Base-by-base conservation (phyloP, 2,888 invertebrate species). In the Salticus scenicus region DNA sequence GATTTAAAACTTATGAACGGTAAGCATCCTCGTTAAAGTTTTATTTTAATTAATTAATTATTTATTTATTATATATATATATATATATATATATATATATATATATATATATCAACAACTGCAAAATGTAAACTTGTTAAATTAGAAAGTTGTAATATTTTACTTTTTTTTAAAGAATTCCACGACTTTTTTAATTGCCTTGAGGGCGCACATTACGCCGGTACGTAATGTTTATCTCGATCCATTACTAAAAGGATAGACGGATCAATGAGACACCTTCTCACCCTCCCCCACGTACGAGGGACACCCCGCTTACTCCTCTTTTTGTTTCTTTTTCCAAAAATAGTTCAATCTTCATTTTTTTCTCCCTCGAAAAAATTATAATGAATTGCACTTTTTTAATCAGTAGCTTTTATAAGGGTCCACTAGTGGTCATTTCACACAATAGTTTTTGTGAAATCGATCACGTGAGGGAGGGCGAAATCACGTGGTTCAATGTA, bases 381-480 rank as follows among this genome's bases (percentile, higher is more conserved):
- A n/a, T n/a, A n/a, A n/a, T 57, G 57, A 17, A 2, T 17, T 17
- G 8, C 47, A 2, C 2, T 47, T 47, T 7, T 12, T 24, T 24
- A 12, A 4, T 0, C 31, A 1, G 31, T 17, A n/a, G 14, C 31
- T 28, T 66, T n/a, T 28, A 66, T 30, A 14, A 12, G 66, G 17
- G 66, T 30, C 31, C 31, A 31, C 20, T 24, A 24, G 57, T 57
- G 57, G 57, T 57, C 57, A 57, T 24, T 12, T 17, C 57, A n/a
- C 14, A 57, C 57, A 24, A 24, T 57, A 24, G 7, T 24, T 24
- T 24, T 24, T 1, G 20, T 10, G 8, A 5, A 12, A 24, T 57
- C 57, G 24, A 41, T 69, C 74, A 70, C 63, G 74, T 57, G 41
- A 31, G 64, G 72, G 66, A 47, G 63, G 70, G 78, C 33, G 31